A percentile compares a stretch with the other conserved stretches of the same genome.
phyloP scores from a whole-genome alignment of 2,888 invertebrate genomes.

The Drosophila vallismaia region DNA sequence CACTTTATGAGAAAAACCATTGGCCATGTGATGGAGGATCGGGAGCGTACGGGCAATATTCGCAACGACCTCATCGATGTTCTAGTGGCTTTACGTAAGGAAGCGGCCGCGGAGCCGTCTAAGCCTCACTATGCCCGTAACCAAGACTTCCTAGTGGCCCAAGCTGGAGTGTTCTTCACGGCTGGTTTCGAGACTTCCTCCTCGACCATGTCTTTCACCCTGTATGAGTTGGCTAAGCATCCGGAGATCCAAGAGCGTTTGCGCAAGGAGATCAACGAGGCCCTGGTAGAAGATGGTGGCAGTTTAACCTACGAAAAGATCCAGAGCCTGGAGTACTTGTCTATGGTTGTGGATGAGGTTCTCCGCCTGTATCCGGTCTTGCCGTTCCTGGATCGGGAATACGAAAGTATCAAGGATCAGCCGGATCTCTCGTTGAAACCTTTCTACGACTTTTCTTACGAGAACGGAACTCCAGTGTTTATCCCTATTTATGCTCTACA shows the following conservation, averaged over 20 bases:
- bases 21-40: constrained; percentile 82
- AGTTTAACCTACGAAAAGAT: constrained; percentile 83
- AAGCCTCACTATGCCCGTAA: constrained; percentile 58
- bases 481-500: constrained; percentile 82
- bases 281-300: constrained; percentile 79
- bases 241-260: constrained; percentile 83
- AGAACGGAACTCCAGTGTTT: constrained; percentile 79
- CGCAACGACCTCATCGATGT: constrained; percentile 85
- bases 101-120: constrained; percentile 52
- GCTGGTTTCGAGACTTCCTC: constrained; percentile 83
- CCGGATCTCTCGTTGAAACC: constrained; percentile 78
- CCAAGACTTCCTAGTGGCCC: constrained; percentile 80
- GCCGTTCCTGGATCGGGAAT: constrained; percentile 82
- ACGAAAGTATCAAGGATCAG: constrained; percentile 55
- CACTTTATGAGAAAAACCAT: constrained; percentile 83
- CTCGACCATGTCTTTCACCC: constrained; percentile 83
- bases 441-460: constrained; percentile 70
- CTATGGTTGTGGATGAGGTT: constrained; percentile 83
- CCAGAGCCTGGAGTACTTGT: constrained; percentile 83
- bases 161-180: constrained; percentile 81
- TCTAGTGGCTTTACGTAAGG: constrained; percentile 83
- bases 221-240: constrained; percentile 83
- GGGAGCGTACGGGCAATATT: constrained; percentile 81
- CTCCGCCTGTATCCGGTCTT: constrained; percentile 82
- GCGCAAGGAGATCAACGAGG: constrained; percentile 83